Evolutionary conservation across 2,797 vertebrate species (phyloP).

Genomic region (Sebastes kiyomatsui): DNA sequence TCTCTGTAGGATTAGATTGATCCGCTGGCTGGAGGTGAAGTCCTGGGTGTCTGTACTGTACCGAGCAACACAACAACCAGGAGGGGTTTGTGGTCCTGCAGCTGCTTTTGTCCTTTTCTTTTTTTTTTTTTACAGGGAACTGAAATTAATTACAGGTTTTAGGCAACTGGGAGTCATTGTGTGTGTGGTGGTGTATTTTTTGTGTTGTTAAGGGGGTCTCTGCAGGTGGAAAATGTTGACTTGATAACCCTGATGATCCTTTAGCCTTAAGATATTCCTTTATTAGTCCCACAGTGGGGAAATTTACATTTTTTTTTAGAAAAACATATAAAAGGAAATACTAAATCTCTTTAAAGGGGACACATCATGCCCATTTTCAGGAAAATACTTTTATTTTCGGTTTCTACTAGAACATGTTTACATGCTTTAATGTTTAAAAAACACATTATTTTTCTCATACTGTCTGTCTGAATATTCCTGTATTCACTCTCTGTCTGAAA

Average conservation of each 20-base stretch:
- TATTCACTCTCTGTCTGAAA: too few species aligned
- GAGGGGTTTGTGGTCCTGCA: not conserved
- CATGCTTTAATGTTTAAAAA: too few species aligned
- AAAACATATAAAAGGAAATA: not conserved
- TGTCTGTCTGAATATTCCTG: not conserved
- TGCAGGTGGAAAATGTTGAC: not conserved
- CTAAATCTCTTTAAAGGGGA: not conserved
- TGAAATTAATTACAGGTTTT: slow-evolving; percentile 42
- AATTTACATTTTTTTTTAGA: not conserved
- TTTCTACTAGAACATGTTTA: too few species aligned
- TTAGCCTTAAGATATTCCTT: too few species aligned
- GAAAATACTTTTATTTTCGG: too few species aligned
- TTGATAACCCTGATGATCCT: too few species aligned
- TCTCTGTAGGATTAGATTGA: slow-evolving; percentile 67
- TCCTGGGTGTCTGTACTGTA: slow-evolving; percentile 51
- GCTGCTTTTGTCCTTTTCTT: slow-evolving; percentile 10
- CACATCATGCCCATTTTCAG: too few species aligned
- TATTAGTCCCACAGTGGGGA: not conserved
- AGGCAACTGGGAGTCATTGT: slow-evolving; percentile 29
- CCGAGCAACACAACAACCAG: not conserved
- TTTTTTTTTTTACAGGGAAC: not conserved
- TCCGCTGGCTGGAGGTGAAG: slow-evolving; percentile 44
- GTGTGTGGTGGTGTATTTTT: slow-evolving; percentile 24
- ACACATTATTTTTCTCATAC: not conserved
- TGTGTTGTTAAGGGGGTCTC: not conserved